phyloP scores from a whole-genome alignment of 2,888 invertebrate genomes.

The Byasa hedistus region DNA sequence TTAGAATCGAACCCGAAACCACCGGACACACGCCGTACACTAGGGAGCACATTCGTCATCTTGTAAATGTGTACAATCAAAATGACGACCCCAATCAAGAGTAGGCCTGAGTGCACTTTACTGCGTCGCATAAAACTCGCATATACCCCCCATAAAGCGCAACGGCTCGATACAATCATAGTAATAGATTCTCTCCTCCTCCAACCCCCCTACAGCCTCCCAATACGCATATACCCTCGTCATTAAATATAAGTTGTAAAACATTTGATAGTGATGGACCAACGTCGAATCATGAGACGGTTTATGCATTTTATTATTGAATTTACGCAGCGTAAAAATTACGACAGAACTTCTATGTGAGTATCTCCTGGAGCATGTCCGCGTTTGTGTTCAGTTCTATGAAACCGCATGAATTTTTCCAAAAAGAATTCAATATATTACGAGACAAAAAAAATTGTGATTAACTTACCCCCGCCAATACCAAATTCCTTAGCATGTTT shows the following conservation, averaged over 20 bases:
- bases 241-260: conserved; percentile 20
- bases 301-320: neutral
- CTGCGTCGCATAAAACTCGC: conserved; percentile 21
- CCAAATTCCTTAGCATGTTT: no score
- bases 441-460: no score
- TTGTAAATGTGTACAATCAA: conserved; percentile 7
- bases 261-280: conserved; percentile 20
- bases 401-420: no score
- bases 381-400: no score
- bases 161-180: conserved; percentile 22
- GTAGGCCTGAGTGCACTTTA: conserved; percentile 27
- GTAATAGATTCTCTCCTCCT: conserved; percentile 18
- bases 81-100: conserved; percentile 18
- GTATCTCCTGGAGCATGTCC: no score
- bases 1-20: no score
- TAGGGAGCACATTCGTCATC: no score
- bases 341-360: no score
- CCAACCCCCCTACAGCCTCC: neutral
- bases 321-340: neutral
- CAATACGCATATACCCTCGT: conserved; percentile 4
- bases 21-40: no score
- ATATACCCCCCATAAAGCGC: conserved; percentile 23
- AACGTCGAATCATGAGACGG: neutral
- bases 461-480: no score
- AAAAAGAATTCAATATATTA: no score